phyloP scores from a whole-genome alignment of 2,113 vertebrate species.

The Tychaedon coryphoeus region DNA sequence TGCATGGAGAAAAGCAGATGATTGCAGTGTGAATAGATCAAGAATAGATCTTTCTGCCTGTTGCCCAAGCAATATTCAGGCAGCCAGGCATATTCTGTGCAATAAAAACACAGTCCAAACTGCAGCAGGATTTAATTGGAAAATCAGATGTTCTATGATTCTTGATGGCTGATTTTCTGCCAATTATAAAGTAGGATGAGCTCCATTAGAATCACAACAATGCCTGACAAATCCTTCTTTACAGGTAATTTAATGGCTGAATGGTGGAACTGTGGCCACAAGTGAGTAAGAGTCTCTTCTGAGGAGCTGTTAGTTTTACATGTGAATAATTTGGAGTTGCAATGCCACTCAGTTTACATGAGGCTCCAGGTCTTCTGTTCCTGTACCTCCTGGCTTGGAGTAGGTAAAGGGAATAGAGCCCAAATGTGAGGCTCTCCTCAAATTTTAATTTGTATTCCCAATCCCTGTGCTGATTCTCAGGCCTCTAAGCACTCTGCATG shows the following conservation, averaged over 20 bases:
- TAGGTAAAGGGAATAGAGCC: neutral
- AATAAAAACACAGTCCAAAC: neutral
- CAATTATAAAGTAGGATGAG: neutral
- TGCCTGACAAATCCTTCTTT: neutral
- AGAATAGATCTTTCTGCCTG: neutral
- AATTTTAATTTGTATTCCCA: neutral
- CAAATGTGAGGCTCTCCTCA: neutral
- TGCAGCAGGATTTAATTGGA: neutral
- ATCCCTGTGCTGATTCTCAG: neutral
- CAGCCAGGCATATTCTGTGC: neutral
- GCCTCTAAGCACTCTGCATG: neutral
- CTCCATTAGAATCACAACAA: neutral
- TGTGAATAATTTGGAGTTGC: neutral
- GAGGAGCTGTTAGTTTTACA: neutral
- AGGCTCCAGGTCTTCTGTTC: neutral
- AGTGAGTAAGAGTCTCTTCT: neutral
- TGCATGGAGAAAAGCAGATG: neutral
- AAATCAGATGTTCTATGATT: neutral
- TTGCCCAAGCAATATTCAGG: neutral
- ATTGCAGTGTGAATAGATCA: neutral
- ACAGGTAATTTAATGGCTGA: neutral
- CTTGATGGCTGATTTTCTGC: neutral
- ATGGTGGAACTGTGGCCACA: neutral
- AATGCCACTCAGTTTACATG: neutral
- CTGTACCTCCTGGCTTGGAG: neutral